A percentile compares a stretch with the other conserved stretches of the same genome.
phyloP scores from a whole-genome alignment of 2,888 invertebrate species.

The Chloroclysta siterata region DNA sequence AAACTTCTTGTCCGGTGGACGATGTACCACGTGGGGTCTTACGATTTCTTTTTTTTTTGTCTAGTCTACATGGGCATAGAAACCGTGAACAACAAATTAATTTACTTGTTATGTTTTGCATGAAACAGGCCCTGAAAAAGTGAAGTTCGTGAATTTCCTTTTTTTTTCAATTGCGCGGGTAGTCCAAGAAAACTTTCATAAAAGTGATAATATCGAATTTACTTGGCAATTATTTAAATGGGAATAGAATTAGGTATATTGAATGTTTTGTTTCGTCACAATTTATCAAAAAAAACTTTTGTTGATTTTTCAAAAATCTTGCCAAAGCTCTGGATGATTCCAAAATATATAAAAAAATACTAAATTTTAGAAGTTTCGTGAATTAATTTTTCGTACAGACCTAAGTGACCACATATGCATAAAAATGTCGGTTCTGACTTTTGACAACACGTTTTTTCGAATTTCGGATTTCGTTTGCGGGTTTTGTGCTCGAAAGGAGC shows the following conservation, averaged over 20 bases:
- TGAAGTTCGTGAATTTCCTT: not conserved
- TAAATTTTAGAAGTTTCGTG: not conserved
- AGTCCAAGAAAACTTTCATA: constrained; percentile 61
- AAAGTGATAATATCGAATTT: constrained; percentile 73
- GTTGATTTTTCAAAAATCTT: constrained; percentile 53
- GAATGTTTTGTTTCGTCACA: constrained; percentile 50
- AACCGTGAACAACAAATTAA: no score
- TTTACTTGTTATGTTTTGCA: constrained; percentile 2
- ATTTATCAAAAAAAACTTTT: constrained; percentile 38
- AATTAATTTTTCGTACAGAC: not conserved
- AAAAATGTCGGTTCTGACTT: no score
- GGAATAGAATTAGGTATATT: constrained; percentile 48
- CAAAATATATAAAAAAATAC: not conserved
- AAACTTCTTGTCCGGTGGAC: no score
- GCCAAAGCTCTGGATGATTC: constrained; percentile 60
- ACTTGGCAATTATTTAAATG: constrained; percentile 66
- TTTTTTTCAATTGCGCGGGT: constrained; percentile 31
- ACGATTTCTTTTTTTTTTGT: no score
- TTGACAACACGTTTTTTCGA: no score
- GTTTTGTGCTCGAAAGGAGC: no score
- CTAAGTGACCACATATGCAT: not conserved
- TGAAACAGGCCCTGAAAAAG: constrained; percentile 18
- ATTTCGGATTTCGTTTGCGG: no score
- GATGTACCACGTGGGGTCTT: no score
- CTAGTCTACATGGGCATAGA: no score